Evolutionary conservation across 2,888 invertebrate genomes (phyloP), one percentile per base, ranked within the genome.

Genomic region (Dioctria rufipes): DNA sequence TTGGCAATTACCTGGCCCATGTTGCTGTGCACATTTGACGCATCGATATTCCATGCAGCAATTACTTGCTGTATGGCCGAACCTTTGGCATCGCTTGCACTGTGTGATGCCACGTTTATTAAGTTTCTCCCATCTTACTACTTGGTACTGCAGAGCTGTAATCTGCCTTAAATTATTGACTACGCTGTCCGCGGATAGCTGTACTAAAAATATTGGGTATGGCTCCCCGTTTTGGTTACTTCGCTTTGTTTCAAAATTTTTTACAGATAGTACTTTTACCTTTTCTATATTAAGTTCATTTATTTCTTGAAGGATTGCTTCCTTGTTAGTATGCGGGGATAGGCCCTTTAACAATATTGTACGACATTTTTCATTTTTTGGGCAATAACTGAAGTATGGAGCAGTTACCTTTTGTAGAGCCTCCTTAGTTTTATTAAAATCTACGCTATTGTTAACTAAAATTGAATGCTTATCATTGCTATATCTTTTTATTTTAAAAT

Each of bases 41-140:
- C 60, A 75, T 8, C 77, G 42, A 8, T 63, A 77, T 11, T 9
- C 11, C 63, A 77, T 49, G 3, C 11, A n/a, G 46, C 77, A 77
- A 63, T 77, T 77, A 77, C 8, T 25, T 42, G 77, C 61, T 25
- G 61, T 49, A 46, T 77, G 77, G 42, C 77, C 63, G 25, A 77
- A 63, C 46, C 77, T n/a, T 58, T 77, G 77, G 37, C 77, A 77
- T 42, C 39, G 43, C 9, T 49, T 61, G 11, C 49, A 77, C 46
- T 77, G 63, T 6, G 25, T 25, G 25, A 25, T 25, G 25, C 25
- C 25, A 25, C 25, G 25, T 25, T 25, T 25, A 25, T 25, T 25
- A 25, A 25, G 6, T 42, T 67, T 67, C n/a, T 67, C 67, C 67
- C 67, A 67, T n/a, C 13, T 42, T 8, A 67, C 67, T 11, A 58